Base-by-base conservation (phyloP, 2,113 vertebrate species). In the Rhadina sibilatrix region DNA sequence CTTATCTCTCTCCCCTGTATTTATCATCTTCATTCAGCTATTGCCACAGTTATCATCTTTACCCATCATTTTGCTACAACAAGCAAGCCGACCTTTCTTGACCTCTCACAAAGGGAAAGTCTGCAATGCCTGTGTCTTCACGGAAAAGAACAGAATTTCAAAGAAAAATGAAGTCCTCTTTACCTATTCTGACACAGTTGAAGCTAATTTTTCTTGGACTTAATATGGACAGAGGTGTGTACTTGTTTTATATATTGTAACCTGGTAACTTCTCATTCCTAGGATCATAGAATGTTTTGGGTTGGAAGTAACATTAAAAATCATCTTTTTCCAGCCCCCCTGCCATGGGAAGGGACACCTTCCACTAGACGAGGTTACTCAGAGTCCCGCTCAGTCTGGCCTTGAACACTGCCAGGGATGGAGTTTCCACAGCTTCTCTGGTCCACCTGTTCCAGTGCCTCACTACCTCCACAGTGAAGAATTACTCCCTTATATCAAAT, bases 381-480 rank as follows among this genome's bases (percentile, higher is more conserved):
- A 81, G 31, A 57, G 22, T 12, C 31, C 8, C 0, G 0, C 28
- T 23, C 31, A 81, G 9, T 15, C 31, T 57, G 37, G 44, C 22
- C 37, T 72, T 37, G 31, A 72, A 37, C 27, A 27, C 6, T 57
- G 27, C 27, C 17, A 57, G 22, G 42, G 17, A 42, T 44, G 35
- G 44, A 81, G 10, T 27, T 50, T 57, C 50, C 76, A 19, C 31
- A 57, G 0, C 8, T 9, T 50, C 31, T 57, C 15, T 72, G 18
- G 5, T 22, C 18, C 16, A 12, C 8, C 31, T 42, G 35, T 54
- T 56, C 31, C 49, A 30, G 30, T 40, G 13, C 35, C 27, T 72
- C 33, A 19, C 31, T 15, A 81, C 25, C 12, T 25, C 31, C 35
- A 37, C 8, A 65, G 22, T 23, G 27, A 88, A 65, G 18, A 56